Evolutionary conservation across 2,888 invertebrate genomes (phyloP), one percentile per base, ranked within the genome.

Genomic region (Trissonchulus latispiculum): DNA sequence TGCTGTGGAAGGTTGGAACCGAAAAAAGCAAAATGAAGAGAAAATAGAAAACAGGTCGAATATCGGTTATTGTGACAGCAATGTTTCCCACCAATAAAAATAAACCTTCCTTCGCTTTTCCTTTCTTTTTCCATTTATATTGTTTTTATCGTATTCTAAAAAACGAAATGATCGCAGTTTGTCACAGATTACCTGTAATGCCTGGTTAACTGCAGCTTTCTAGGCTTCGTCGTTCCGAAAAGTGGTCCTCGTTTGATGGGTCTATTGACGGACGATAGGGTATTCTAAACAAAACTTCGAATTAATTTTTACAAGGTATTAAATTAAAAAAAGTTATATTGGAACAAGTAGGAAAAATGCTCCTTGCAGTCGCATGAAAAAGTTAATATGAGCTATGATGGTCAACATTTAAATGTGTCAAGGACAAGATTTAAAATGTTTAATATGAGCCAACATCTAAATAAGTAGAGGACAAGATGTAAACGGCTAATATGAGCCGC

Each of bases 201-300:
- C 0, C 97, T 87, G 78, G 94, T 94, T 1, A 99, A 87, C 78
- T 95, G 95, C 76, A 90, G 90, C 83, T 95, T 95, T 73, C 91
- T 88, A 23, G 92, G 91, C 18, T 91, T 88, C 70, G 90, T 88
- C 82, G 92, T 92, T 75, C 89, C 88, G 84, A 97, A 99, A 37
- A 95, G 88, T 0, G 88, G 88, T 0, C 99, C 99, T 78, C 97
- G 88, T 15, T 92, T 88, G 0, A 95, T 96, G 0, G 97, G 96
- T 0, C 97, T 88, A 0, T 97, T 95, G 0, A 96, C 92, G 67
- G 87, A 87, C 0, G 94, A 93, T 48, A 99, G 84, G 75, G 86
- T 86, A 78, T 84, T 83, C 85, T 86, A 78, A 29, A 81, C 79
- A 8, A 74, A 66, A 75, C 31, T 23, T 31, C 15, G 32, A 28